Conservation (phyloP, 2,797 vertebrate genomes). For the Knipowitschia caucasica region DNA sequence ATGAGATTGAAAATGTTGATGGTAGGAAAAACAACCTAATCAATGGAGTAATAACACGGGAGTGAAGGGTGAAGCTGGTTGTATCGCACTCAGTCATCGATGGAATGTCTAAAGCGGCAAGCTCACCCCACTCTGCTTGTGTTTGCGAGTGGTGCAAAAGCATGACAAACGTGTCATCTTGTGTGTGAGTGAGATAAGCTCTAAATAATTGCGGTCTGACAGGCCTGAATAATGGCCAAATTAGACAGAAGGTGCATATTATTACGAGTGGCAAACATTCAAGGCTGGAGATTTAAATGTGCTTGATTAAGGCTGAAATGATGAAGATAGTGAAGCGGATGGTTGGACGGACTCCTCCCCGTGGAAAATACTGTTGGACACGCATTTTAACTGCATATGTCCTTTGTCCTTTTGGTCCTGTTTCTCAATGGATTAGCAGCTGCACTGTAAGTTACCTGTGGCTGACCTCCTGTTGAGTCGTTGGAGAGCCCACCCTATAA, state of each 20-base stretch:
- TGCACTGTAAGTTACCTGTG: constrained; percentile 50
- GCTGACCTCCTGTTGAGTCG: constrained; percentile 59
- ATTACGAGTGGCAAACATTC: constrained; percentile 64
- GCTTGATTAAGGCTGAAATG: constrained; percentile 59
- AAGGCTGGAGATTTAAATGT: constrained; percentile 59
- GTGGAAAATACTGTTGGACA: neutral
- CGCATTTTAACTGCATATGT: constrained; percentile 37
- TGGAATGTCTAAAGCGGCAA: constrained; percentile 60
- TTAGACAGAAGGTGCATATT: constrained; percentile 76
- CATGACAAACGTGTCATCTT: constrained; percentile 78
- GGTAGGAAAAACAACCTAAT: constrained; percentile 69
- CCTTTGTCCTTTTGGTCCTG: constrained; percentile 17
- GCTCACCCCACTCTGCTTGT: constrained; percentile 22
- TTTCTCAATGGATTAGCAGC: constrained; percentile 34
- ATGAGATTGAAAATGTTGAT: constrained; percentile 68
- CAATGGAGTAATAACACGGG: constrained; percentile 65
- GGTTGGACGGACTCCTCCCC: constrained; percentile 14
- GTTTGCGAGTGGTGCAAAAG: constrained; percentile 42
- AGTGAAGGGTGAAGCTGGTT: constrained; percentile 17
- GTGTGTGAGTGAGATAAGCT: constrained; percentile 80
- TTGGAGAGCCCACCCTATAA: constrained; percentile 56
- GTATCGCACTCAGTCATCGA: constrained; percentile 68
- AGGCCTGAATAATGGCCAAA: constrained; percentile 82
- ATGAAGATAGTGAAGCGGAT: constrained; percentile 35
- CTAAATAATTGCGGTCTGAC: constrained; percentile 81